A percentile compares a stretch with the other conserved stretches of the same genome.
Evolutionary conservation across 2,797 vertebrate genomes (phyloP).

Genomic region (Rhinogobio ventralis): DNA sequence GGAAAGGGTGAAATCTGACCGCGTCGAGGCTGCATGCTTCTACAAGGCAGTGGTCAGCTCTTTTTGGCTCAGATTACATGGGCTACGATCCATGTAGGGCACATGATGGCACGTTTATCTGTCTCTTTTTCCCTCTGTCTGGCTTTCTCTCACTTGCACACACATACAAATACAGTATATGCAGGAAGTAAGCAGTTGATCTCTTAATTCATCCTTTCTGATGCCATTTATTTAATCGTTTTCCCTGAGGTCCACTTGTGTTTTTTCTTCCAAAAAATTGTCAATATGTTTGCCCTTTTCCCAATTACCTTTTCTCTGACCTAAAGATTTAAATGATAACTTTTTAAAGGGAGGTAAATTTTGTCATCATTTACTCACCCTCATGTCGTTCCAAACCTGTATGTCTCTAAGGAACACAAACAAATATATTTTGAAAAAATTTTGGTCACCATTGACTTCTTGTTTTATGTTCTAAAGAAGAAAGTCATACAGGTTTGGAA

Average conservation of each 20-base stretch:
- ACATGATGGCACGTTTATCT: conserved; percentile 12
- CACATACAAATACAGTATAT: neutral
- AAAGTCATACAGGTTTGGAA: neutral
- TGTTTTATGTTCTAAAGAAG: neutral
- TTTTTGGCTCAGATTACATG: conserved; percentile 47
- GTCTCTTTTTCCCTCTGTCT: neutral
- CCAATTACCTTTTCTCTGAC: neutral
- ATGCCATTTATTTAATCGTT: neutral
- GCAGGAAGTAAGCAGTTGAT: neutral
- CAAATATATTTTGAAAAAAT: neutral
- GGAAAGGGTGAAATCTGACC: conserved; percentile 51
- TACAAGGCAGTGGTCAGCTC: conserved; percentile 51
- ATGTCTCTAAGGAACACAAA: neutral
- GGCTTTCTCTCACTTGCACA: neutral
- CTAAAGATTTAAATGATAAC: neutral
- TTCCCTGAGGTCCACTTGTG: neutral
- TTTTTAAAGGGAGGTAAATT: neutral
- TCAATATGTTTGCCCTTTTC: neutral
- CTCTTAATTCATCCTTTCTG: neutral
- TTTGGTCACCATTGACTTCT: neutral
- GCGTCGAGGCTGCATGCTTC: conserved; percentile 23
- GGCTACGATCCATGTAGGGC: conserved; percentile 38
- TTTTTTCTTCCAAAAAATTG: neutral
- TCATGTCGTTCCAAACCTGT: neutral
- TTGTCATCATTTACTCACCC: neutral